Conservation (phyloP, 1,140 invertebrate species). For the Gryon sp. region DNA sequence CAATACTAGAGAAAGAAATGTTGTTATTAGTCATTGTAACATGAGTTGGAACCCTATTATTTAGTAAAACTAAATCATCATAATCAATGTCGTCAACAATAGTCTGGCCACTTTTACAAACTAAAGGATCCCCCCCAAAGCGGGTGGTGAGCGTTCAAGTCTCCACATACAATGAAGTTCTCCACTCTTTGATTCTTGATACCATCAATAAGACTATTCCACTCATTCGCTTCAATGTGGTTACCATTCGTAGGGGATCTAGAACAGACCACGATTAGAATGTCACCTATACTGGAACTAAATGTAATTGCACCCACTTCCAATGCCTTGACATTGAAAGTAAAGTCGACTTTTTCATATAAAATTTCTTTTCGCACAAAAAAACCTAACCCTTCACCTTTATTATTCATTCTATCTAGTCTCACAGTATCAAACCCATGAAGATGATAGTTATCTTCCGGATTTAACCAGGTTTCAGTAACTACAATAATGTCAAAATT, state of each 20-base stretch:
- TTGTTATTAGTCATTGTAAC: background rate
- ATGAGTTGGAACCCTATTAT: background rate
- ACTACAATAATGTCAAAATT: conserved; percentile 54
- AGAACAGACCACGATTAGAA: conserved; percentile 22
- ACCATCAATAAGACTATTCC: conserved; percentile 8
- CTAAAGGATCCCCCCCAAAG: background rate
- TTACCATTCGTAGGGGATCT: conserved; percentile 1
- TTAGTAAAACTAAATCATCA: conserved; percentile 9
- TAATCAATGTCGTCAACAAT: background rate
- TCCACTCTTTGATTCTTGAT: background rate
- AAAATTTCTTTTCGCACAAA: conserved; percentile 33
- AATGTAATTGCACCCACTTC: conserved; percentile 10
- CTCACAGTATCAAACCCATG: conserved; percentile 38
- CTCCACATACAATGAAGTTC: conserved; percentile 14
- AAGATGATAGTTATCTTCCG: conserved; percentile 25
- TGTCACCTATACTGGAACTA: background rate
- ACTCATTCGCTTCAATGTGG: conserved; percentile 7
- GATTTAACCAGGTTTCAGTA: conserved; percentile 49
- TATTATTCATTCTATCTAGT: conserved; percentile 29
- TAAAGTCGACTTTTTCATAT: conserved; percentile 26
- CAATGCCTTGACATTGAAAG: background rate
- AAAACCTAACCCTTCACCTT: conserved; percentile 45
- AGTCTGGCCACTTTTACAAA: conserved; percentile 8
- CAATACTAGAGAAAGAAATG: conserved; percentile 17
- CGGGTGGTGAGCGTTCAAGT: conserved; percentile 43